A percentile compares a stretch with the other conserved stretches of the same genome.
These are phyloP conservation scores for Zonitis immaculata DNA, from an alignment of 2,888 invertebrate genomes.

Conservation along the genomic window DNA sequence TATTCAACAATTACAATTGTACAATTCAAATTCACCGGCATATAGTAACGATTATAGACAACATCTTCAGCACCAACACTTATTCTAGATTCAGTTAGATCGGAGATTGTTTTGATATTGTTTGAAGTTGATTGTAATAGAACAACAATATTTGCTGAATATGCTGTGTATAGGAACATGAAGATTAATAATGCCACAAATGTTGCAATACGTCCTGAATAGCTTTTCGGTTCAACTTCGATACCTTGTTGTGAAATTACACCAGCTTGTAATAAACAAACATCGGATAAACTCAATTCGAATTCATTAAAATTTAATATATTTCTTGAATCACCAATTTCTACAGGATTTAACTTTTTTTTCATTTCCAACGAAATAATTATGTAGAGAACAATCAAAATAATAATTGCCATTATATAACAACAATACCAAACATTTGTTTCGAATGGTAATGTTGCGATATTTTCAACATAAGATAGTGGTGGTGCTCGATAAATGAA, in stretches of 20 bases:
- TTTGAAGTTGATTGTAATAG: constrained; percentile 67
- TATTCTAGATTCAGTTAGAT: constrained; percentile 62
- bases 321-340: background rate
- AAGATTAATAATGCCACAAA: constrained; percentile 28
- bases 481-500: constrained; percentile 13
- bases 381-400: constrained; percentile 3
- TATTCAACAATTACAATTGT: too few relatives aligned
- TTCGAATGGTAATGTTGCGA: constrained; percentile 13
- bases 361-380: constrained; percentile 5
- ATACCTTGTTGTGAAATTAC: constrained; percentile 50
- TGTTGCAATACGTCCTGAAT: too few relatives aligned
- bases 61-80: constrained; percentile 65
- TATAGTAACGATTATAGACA: constrained; percentile 65
- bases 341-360: background rate
- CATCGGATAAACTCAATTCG: constrained; percentile 20
- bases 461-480: constrained; percentile 11
- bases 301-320: background rate
- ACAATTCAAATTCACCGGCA: constrained; percentile 63
- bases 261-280: constrained; percentile 44
- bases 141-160: constrained; percentile 71
- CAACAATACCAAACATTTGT: constrained; percentile 8
- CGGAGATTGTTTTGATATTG: constrained; percentile 59
- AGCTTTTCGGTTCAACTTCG: constrained; percentile 11
- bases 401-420: background rate
- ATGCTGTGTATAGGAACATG: constrained; percentile 69